phyloP scores from a whole-genome alignment of 2,797 vertebrate genomes.

The Clamator glandarius region DNA sequence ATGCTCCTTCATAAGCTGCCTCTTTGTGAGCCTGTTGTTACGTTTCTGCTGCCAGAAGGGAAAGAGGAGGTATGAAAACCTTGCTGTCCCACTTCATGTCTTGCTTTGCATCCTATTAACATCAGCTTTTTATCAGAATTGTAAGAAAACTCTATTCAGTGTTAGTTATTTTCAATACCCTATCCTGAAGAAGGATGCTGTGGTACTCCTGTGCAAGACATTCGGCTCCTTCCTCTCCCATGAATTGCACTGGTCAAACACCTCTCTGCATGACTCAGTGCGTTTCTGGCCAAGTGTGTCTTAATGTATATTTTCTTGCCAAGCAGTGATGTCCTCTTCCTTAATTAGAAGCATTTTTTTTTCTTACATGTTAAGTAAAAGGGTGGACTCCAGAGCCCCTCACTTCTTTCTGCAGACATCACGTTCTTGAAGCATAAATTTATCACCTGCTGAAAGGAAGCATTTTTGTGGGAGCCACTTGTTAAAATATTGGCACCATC shows the following conservation, averaged over 20 bases:
- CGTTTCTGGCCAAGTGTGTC: background rate
- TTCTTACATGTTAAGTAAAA: background rate
- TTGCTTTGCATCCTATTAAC: background rate
- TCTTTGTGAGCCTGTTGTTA: background rate
- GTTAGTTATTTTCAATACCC: background rate
- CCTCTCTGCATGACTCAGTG: background rate
- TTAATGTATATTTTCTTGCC: background rate
- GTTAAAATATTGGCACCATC: constrained; percentile 12
- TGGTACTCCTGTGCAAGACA: background rate
- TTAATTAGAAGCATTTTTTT: background rate
- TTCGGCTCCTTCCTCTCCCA: background rate
- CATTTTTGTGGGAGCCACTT: background rate
- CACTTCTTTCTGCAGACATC: background rate
- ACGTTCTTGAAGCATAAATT: background rate
- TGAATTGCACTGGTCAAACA: background rate
- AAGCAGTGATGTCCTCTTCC: background rate
- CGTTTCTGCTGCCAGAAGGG: background rate
- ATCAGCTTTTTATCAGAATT: background rate
- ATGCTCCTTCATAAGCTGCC: background rate
- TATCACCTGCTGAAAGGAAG: constrained; percentile 15
- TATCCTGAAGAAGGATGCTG: background rate
- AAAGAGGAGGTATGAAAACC: background rate
- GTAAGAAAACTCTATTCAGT: background rate
- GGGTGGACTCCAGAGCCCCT: background rate
- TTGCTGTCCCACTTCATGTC: background rate